phyloP scores from a whole-genome alignment of 2,797 vertebrate species.

The Peromyscus aztecus region DNA sequence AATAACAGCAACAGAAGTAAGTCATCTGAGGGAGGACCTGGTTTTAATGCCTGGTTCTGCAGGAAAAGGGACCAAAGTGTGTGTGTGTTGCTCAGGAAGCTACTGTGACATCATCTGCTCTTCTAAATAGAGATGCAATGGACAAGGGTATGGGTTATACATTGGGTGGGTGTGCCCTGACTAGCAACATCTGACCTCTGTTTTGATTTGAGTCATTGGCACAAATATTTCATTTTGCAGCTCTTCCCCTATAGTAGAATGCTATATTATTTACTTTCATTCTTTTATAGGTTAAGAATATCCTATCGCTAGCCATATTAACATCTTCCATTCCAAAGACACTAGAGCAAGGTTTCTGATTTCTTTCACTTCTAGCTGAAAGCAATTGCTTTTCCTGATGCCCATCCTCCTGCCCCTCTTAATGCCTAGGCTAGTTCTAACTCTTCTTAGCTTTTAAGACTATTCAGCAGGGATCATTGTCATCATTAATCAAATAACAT shows the following conservation, averaged over 20 bases:
- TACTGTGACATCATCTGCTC: not conserved
- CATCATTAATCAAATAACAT: conserved; percentile 72
- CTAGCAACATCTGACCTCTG: conserved; percentile 49
- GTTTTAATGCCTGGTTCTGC: not conserved
- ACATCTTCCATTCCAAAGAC: conserved; percentile 47
- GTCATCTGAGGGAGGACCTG: not conserved
- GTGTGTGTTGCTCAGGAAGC: not conserved
- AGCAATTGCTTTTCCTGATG: conserved; percentile 41
- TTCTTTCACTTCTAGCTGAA: conserved; percentile 41
- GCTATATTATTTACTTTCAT: conserved; percentile 13
- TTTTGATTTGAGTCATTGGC: conserved; percentile 68
- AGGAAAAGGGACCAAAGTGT: not conserved
- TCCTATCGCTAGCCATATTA: conserved; percentile 5
- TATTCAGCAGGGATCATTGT: conserved; percentile 72
- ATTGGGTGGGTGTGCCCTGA: conserved; percentile 13
- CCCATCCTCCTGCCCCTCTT: not conserved
- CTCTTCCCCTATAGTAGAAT: not conserved
- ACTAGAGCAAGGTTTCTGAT: conserved; percentile 45
- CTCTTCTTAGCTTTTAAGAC: conserved; percentile 61
- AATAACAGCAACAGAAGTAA: conserved; percentile 22
- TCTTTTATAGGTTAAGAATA: conserved; percentile 26
- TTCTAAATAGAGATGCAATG: not conserved
- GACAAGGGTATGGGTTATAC: conserved; percentile 12
- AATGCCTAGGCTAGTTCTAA: not conserved
- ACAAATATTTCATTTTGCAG: conserved; percentile 49